These are phyloP conservation scores for Anneissia japonica DNA, from an alignment of 35 echinoderm and acorn worm species.

Conservation along the genomic window DNA sequence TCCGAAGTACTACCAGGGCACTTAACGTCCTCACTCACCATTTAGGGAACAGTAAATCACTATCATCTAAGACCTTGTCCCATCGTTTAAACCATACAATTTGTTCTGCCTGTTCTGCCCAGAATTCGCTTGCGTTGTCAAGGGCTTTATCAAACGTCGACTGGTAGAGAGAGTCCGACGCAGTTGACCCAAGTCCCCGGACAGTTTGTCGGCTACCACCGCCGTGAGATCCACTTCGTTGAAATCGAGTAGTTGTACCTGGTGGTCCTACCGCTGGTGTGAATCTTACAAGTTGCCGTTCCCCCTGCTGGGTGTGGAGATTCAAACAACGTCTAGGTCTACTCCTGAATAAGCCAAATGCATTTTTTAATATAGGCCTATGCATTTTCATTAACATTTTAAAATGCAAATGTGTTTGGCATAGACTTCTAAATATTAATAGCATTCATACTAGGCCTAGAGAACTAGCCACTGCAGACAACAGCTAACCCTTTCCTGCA, in stretches of 20 bases:
- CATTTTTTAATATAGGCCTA: neutral
- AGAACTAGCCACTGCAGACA: too few species aligned
- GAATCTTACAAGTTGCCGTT: neutral
- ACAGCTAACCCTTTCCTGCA: too few species aligned
- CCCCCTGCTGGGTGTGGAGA: neutral
- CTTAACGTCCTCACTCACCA: too few species aligned
- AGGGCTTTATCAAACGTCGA: slow-evolving; percentile 24
- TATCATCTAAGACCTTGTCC: slow-evolving; percentile 66
- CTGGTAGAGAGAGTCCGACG: neutral
- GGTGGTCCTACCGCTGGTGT: too few species aligned
- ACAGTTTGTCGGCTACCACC: neutral
- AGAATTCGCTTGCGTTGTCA: slow-evolving; percentile 64
- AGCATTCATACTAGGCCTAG: too few species aligned
- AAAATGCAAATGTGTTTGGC: too few species aligned
- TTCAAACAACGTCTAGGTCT: neutral
- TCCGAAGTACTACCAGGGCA: too few species aligned
- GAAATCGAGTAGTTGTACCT: too few species aligned
- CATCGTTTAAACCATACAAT: slow-evolving; percentile 84
- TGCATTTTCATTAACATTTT: neutral
- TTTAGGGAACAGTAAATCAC: slow-evolving; percentile 38
- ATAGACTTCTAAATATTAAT: too few species aligned
- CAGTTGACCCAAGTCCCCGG: slow-evolving; percentile 22
- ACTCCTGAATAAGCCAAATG: neutral
- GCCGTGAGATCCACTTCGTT: neutral
- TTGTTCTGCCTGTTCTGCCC: slow-evolving; percentile 68